Evolutionary conservation across 2,113 vertebrate species (phyloP), one percentile per base, ranked within the genome.

Genomic region (Uria lomvia): DNA sequence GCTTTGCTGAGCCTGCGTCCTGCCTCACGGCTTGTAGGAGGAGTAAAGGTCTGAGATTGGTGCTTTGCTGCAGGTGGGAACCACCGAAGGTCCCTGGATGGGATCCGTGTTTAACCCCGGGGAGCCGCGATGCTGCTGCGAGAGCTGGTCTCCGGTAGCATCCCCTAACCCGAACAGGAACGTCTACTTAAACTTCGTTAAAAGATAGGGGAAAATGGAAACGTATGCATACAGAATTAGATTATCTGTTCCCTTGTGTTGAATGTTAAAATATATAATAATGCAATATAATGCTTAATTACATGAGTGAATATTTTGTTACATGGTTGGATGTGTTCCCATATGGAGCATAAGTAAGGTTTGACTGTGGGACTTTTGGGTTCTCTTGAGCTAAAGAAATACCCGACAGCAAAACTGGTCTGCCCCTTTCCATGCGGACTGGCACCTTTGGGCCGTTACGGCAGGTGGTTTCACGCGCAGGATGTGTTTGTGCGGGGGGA

Each of bases 341-440:
- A 52, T 60, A 47, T 75, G 79, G 73, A 67, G 60, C 9, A 13
- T 22, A 18, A 49, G 30, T 47, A 15, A 50, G 36, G 53, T 50
- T 40, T 56, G 53, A 52, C 43, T 3, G 5, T 50, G 67, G 29
- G 49, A 40, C 34, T 43, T 17, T 7, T 16, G 52, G 38, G 24
- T 84, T 63, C 29, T 68, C 30, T 40, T n/a, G 36, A 88, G 47
- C 47, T 50, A 4, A 55, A 68, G 59, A 66, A 73, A 15, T n/a
- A 45, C 6, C 27, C 3, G 8, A 34, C 16, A 11, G 59, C 40
- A 49, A 17, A 49, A 26, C 12, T 19, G 17, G 18, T 24, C 55
- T 68, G 27, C 20, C 1, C 1, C 45, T 43, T 29, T 17, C 0
- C 3, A 2, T 7, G 27, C 5, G 27, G 38, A 4, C 21, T 3